Percentiles rank a stretch among this genome's conserved stretches.
These are phyloP conservation scores for Laodelphax striatellus DNA, from an alignment of 1,140 invertebrate genomes.

Conservation along the genomic window DNA sequence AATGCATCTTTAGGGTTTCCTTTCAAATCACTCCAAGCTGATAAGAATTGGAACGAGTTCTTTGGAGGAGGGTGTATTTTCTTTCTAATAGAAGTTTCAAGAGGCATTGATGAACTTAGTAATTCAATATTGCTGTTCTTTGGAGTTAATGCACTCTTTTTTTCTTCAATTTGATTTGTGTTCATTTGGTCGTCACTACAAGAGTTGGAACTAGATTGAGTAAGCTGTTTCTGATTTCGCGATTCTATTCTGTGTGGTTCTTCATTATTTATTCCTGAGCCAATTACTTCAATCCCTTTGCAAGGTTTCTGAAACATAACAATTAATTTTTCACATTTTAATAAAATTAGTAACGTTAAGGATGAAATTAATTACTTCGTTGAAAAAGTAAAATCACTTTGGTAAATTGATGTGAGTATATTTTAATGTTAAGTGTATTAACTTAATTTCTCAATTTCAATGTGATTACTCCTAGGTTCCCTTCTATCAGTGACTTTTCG, in stretches of 20 bases:
- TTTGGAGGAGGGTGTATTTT: conserved; percentile 35
- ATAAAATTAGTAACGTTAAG: too few species aligned
- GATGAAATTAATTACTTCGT: too few species aligned
- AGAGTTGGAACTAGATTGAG: conserved; percentile 12
- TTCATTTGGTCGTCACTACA: conserved; percentile 17
- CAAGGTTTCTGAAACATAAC: background rate
- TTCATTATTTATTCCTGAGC: conserved; percentile 31
- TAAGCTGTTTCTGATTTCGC: too few species aligned
- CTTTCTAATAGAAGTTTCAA: conserved; percentile 17
- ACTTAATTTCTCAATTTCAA: too few species aligned
- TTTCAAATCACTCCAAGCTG: conserved; percentile 37
- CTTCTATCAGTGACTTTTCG: too few species aligned
- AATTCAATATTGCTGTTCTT: conserved; percentile 21
- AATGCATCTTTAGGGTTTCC: conserved; percentile 27
- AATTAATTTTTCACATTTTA: too few species aligned
- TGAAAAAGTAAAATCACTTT: too few species aligned
- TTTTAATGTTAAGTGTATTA: too few species aligned
- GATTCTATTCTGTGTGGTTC: conserved; percentile 24
- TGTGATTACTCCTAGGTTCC: too few species aligned
- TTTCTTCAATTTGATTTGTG: conserved; percentile 17
- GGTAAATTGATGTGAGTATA: too few species aligned
- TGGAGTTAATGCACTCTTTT: background rate
- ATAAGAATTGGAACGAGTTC: conserved; percentile 43
- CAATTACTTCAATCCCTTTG: background rate
- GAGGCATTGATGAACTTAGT: conserved; percentile 1